These are phyloP conservation scores for Hydrophis major DNA, from an alignment of 2,797 vertebrate genomes.

Conservation along the genomic window DNA sequence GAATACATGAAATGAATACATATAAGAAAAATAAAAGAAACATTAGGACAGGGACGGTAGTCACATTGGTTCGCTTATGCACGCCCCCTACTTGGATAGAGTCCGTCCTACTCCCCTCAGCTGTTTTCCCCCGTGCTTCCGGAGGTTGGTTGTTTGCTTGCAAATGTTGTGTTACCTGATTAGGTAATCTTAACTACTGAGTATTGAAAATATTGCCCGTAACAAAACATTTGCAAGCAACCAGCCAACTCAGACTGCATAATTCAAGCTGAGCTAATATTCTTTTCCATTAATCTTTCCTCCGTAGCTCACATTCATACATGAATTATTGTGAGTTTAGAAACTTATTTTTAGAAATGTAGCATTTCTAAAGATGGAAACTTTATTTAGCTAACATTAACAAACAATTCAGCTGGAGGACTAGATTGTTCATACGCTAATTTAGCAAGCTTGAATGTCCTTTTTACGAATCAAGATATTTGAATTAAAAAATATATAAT, in stretches of 20 bases:
- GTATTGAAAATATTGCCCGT: not conserved
- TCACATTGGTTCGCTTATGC: no score
- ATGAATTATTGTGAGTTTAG: not conserved
- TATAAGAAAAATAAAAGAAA: no score
- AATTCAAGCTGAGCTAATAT: no score
- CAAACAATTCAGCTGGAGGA: not conserved
- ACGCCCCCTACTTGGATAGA: not conserved
- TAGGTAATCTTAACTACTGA: not conserved
- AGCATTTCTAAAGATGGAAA: not conserved
- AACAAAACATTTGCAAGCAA: not conserved
- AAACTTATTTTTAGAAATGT: not conserved
- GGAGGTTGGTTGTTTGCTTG: not conserved
- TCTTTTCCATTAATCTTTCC: not conserved
- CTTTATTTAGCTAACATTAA: not conserved
- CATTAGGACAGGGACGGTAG: no score
- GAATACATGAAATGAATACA: no score
- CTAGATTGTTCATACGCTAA: not conserved
- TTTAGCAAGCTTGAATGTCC: not conserved
- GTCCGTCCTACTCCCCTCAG: not conserved
- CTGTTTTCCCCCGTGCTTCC: not conserved
- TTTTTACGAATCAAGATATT: not conserved
- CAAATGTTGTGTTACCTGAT: not conserved
- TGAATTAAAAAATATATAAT: not conserved
- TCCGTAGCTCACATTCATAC: not conserved
- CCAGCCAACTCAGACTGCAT: not conserved